Base-by-base conservation (phyloP, 2,888 invertebrate species). In the Oscheius sp. region DNA sequence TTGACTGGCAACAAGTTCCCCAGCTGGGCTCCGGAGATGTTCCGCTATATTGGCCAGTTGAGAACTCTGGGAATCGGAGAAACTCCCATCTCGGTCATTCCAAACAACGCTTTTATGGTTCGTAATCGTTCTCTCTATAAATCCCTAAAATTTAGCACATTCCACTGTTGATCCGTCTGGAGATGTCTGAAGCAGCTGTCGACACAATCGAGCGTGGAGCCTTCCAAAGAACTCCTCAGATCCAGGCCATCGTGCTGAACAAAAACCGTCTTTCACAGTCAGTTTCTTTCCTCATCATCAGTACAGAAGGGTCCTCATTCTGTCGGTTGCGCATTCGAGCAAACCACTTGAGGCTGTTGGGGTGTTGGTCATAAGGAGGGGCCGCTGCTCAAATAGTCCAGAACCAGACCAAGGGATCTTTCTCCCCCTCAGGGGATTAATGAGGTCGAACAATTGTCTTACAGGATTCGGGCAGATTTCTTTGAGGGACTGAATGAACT, bases 141-240 rank as follows among this genome's bases (percentile, higher is more conserved):
- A n/a, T 10, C 29, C 48, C 2, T n/a, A 2, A 48, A n/a, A 55
- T 84, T 68, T 73, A 87, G 85, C 82, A 88, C 76, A 87, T 87
- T 62, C 88, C 87, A 10, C 76, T 83, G 70, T 75, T 89, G 73
- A 87, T 89, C 51, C 86, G 89, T 48, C 78, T 89, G 73, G 89
- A 89, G 75, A 89, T 89, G 88, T 86, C 87, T 5, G 89, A 89
- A 73, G 88, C 87, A 4, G 88, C 88, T 21, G 86, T 89, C 47
- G 86, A 87, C 63, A 86, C 87, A 2, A 88, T 89, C 65, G 88
- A 89, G 66, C 75, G 80, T 73, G 89, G 89, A 35, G 88, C 88
- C 48, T 89, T 89, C 80, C 89, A 89, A 75, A 74, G 81, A 68
- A 86, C 86, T 29, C 86, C 85, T 32, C 79, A 85, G 35, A 87